phyloP scores from a whole-genome alignment of 2,797 vertebrate species.

The Eremophila alpestris region DNA sequence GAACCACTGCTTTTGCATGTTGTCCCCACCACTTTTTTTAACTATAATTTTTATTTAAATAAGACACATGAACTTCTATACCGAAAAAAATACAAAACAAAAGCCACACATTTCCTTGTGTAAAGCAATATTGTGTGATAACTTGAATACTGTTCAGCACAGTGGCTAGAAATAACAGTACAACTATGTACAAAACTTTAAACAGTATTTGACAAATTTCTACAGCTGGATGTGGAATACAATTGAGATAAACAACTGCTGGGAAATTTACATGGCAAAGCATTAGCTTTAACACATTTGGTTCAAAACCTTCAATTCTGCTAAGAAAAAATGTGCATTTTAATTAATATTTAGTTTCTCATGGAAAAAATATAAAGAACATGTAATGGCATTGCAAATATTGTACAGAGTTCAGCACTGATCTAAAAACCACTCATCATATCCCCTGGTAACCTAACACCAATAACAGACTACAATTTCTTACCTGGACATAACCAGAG shows the following conservation, averaged over 20 bases:
- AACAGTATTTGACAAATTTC: constrained; percentile 80
- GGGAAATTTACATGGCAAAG: constrained; percentile 78
- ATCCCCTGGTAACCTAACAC: constrained; percentile 31
- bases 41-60: constrained; percentile 90
- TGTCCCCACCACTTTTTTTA: constrained; percentile 56
- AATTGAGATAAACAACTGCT: constrained; percentile 79
- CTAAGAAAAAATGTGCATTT: constrained; percentile 77
- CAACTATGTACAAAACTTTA: constrained; percentile 82
- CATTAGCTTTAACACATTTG: constrained; percentile 78
- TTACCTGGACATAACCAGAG: constrained; percentile 65
- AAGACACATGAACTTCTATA: constrained; percentile 87
- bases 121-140: constrained; percentile 81
- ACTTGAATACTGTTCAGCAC: constrained; percentile 81
- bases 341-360: constrained; percentile 79
- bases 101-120: constrained; percentile 80
- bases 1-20: neutral
- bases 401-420: constrained; percentile 71
- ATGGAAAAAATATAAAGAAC: constrained; percentile 70
- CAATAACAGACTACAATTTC: constrained; percentile 34
- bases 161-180: constrained; percentile 82
- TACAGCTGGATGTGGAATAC: constrained; percentile 79
- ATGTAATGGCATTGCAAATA: constrained; percentile 66
- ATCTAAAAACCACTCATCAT: constrained; percentile 45
- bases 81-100: constrained; percentile 86
- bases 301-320: constrained; percentile 76